Evolutionary conservation across 2,888 invertebrate species (phyloP), one percentile per base, ranked within the genome.

Genomic region (Eupithecia exiguata): DNA sequence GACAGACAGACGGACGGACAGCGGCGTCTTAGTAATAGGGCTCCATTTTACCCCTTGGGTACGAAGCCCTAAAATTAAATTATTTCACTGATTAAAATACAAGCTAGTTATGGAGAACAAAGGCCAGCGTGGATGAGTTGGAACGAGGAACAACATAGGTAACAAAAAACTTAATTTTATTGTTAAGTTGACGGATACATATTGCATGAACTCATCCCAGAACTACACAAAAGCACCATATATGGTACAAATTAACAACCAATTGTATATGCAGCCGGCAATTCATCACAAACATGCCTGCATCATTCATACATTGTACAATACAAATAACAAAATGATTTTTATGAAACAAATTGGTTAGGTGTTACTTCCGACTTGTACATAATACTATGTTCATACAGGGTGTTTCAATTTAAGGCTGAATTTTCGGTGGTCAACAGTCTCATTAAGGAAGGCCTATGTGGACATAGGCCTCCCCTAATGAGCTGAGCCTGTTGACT

Each of bases 161-260:
- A 49, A 49, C 49, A 40, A 46, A 18, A 46, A 30, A 30, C 4
- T 30, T 30, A 4, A 30, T 30, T 30, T 30, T 30, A 30, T 30
- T 30, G 30, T 21, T 53, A 65, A 61, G 18, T 46, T 35, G 63
- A 58, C 53, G 49, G 49, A 40, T 68, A 30, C 7, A 49, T 14
- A 53, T 61, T 69, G 62, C 67, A 72, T 69, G 25, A 40, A 36
- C 25, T n/a, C 40, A 43, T 25, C 63, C 63, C 14, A 66, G 7
- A 49, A 25, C 40, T 25, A 71, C 46, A 78, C 78, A 79, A 79
- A 77, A 74, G 77, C 69, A n/a, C 72, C 75, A 49, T 74, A 77
- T 75, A 70, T 71, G 77, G 72, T 46, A 71, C 71, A 77, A 79
- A 79, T 79, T 79, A 79, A 77, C 76, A 77, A 74, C 69, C 74